phyloP scores from a whole-genome alignment of 2,888 invertebrate species.

The Drepanosiphum platanoidis region DNA sequence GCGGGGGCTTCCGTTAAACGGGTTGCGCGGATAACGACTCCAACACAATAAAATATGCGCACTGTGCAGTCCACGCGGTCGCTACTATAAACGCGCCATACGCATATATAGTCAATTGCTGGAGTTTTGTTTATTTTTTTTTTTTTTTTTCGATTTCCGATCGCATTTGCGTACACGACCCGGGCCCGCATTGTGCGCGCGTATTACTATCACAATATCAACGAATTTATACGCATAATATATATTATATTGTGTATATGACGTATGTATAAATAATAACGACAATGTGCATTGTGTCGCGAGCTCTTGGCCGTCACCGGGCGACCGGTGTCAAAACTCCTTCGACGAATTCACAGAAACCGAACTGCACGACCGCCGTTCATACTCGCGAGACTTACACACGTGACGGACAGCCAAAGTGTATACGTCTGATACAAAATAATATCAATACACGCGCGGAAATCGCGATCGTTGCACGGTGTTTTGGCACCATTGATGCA shows the following conservation, averaged over 20 bases:
- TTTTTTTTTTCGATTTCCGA: conserved; percentile 40
- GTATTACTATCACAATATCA: background rate
- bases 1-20: conserved; percentile 53
- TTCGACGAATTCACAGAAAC: background rate
- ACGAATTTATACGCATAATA: background rate
- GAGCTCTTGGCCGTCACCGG: background rate
- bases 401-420: background rate
- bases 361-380: background rate
- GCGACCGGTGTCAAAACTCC: conserved; percentile 53
- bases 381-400: too few species aligned
- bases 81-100: background rate
- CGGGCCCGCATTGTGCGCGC: background rate
- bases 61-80: background rate
- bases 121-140: conserved; percentile 1
- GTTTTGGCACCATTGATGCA: background rate
- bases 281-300: background rate
- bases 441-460: background rate
- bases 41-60: too few species aligned
- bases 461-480: background rate
- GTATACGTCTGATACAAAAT: too few species aligned
- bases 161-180: background rate
- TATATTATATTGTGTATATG: background rate
- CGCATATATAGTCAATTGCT: background rate
- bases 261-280: too few species aligned
- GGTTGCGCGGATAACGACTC: background rate